Percentiles rank a stretch among this genome's conserved stretches.
Evolutionary conservation across 2,888 invertebrate genomes (phyloP).

Genomic region (Drosophila stalkeri): DNA sequence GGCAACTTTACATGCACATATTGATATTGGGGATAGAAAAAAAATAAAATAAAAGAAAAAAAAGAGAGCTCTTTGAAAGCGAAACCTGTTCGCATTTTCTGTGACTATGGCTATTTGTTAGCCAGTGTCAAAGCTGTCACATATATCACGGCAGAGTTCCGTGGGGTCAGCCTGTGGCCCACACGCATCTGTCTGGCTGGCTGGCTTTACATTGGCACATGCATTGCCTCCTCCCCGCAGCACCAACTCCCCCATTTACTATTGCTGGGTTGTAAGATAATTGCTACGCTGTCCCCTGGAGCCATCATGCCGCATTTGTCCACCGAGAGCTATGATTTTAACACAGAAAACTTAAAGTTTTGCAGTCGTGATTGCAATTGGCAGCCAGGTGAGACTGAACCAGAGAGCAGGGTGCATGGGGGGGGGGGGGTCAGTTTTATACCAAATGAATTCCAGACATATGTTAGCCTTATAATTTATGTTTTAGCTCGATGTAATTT

Average conservation of each 20-base stretch:
- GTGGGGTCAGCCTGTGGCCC: constrained; percentile 75
- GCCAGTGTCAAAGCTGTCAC: constrained; percentile 81
- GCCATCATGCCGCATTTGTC: constrained; percentile 81
- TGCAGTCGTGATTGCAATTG: constrained; percentile 78
- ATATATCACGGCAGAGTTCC: constrained; percentile 75
- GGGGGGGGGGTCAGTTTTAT: not conserved
- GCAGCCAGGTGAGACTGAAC: constrained; percentile 41
- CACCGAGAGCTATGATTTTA: constrained; percentile 73
- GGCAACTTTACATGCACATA: constrained; percentile 21
- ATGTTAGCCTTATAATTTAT: constrained; percentile 78
- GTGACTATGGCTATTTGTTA: constrained; percentile 73
- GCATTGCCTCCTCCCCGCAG: not conserved
- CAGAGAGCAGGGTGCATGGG: not conserved
- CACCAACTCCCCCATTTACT: not conserved
- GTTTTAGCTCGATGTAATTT: constrained; percentile 55
- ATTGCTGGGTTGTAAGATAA: constrained; percentile 61
- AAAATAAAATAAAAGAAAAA: constrained; percentile 10
- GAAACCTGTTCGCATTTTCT: constrained; percentile 70
- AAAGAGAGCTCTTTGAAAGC: constrained; percentile 44
- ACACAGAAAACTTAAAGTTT: constrained; percentile 48
- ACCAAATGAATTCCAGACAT: constrained; percentile 62
- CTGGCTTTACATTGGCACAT: constrained; percentile 34
- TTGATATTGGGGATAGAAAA: constrained; percentile 17
- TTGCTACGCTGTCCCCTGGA: constrained; percentile 73
- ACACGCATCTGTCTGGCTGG: constrained; percentile 64